Evolutionary conservation across 1,140 invertebrate genomes (phyloP), one percentile per base, ranked within the genome.

Genomic region (Cydia amplana): DNA sequence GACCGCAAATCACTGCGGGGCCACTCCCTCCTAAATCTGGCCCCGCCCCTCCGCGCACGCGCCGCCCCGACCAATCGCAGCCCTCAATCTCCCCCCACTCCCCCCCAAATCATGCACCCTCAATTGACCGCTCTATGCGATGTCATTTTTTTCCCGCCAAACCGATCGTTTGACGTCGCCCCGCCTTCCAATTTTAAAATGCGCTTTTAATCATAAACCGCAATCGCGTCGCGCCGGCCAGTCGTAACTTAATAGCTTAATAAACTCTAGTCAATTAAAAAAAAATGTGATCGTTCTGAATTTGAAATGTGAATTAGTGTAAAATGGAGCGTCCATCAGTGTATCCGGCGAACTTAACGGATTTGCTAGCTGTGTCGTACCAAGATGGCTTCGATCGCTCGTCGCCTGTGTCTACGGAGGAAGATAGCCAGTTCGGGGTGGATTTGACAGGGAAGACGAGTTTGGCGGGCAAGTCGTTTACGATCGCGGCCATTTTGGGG

Each of bases 1-100:
- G 84, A 92, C 90, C 89, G 87, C 90, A 92, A 91, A 92, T 92
- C 90, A 91, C 87, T 80, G 87, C 78, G 75, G 80, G 78, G 87
- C 86, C 88, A 88, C 88, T 86, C 89, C 90, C 86, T 23, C 83
- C 83, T 78, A 84, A 86, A 87, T 85, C 83, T 80, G 84, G 80
- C 81, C 80, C 78, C 90, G 85, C 85, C 90, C 43, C 51, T 32
- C 46, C 76, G 74, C 87, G 86, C 90, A 89, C 85, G 89, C 90
- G 90, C 80, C 0, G n/a, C 10, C 5, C 55, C 40, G 36, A 46
- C 88, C 91, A 92, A 91, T 92, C 80, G 67, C 14, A 75, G 9
- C 72, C 43, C 73, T 40, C 78, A 70, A 74, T 40, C 80, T 79
- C 84, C 85, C 81, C 76, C 70, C 40, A 32, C 67, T 72, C 55